Evolutionary conservation across 2,888 invertebrate species (phyloP).

Genomic region (Pardosa pseudoannulata): DNA sequence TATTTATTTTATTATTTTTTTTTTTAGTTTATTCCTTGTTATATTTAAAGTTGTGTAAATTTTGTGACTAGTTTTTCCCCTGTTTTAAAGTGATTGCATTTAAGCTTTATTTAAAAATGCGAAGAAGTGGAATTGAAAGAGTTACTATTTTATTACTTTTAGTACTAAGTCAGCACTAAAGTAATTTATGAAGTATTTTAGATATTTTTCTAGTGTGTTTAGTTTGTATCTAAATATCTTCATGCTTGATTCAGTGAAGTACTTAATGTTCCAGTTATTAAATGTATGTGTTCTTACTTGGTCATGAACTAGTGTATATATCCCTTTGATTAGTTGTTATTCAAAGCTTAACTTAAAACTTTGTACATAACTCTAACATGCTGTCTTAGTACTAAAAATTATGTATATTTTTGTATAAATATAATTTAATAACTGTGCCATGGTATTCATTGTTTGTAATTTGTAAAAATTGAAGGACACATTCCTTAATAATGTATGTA

Average conservation of each 20-base stretch:
- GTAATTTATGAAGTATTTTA: too few relatives aligned
- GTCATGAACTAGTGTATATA: too few relatives aligned
- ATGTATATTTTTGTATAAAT: constrained; percentile 3
- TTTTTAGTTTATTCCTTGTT: constrained; percentile 3
- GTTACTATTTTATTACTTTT: background rate
- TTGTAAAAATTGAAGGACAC: background rate
- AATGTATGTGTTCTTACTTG: too few relatives aligned
- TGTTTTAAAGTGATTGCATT: background rate
- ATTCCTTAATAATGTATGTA: background rate
- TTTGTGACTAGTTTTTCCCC: background rate
- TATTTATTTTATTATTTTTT: constrained; percentile 63
- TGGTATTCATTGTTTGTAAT: background rate
- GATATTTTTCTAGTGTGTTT: too few relatives aligned
- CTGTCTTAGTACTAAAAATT: background rate
- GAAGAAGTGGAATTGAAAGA: background rate
- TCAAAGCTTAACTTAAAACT: too few relatives aligned
- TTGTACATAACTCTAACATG: too few relatives aligned
- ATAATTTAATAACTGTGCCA: background rate
- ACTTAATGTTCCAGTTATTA: too few relatives aligned
- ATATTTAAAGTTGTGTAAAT: constrained; percentile 20
- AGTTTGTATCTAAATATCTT: too few relatives aligned
- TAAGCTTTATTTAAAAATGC: background rate
- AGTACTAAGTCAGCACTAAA: background rate
- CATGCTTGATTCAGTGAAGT: too few relatives aligned
- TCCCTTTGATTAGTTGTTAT: too few relatives aligned